Evolutionary conservation across 2,797 vertebrate genomes (phyloP).

Genomic region (Protosalanx chinensis): DNA sequence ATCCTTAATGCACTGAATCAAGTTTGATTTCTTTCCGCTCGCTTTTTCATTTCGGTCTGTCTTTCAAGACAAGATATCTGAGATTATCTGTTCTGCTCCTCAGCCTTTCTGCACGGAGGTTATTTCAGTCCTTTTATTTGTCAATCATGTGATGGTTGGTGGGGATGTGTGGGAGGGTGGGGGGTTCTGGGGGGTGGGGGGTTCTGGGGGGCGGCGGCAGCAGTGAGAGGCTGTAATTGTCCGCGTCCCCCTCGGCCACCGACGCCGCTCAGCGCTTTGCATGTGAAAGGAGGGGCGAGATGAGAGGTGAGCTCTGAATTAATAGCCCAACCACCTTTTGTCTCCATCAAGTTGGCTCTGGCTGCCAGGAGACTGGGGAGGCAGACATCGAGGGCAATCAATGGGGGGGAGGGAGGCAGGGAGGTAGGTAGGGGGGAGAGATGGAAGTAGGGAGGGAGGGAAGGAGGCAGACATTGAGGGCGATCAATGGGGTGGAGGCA

Average conservation of each 20-base stretch:
- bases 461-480: neutral
- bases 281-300: constrained; percentile 70
- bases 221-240: constrained; percentile 67
- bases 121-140: constrained; percentile 73
- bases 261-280: constrained; percentile 54
- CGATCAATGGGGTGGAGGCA: no score
- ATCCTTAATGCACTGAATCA: constrained; percentile 66
- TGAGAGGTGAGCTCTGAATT: constrained; percentile 66
- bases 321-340: constrained; percentile 68
- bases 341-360: constrained; percentile 65
- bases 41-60: constrained; percentile 49
- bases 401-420: constrained; percentile 28
- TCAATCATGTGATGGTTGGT: constrained; percentile 52
- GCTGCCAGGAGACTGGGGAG: constrained; percentile 53
- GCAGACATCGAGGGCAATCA: constrained; percentile 50
- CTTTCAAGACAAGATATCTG: constrained; percentile 67
- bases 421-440: neutral
- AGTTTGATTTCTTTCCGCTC: constrained; percentile 64
- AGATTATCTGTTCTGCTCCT: constrained; percentile 69
- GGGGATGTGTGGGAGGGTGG: no score
- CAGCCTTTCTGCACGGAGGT: constrained; percentile 66
- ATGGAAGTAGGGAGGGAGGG: neutral
- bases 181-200: constrained; percentile 17
- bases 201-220: no score
- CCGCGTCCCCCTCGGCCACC: constrained; percentile 53